These are phyloP conservation scores for Saimiri boliviensis DNA, from an alignment of 2,113 vertebrate species.

Conservation along the genomic window DNA sequence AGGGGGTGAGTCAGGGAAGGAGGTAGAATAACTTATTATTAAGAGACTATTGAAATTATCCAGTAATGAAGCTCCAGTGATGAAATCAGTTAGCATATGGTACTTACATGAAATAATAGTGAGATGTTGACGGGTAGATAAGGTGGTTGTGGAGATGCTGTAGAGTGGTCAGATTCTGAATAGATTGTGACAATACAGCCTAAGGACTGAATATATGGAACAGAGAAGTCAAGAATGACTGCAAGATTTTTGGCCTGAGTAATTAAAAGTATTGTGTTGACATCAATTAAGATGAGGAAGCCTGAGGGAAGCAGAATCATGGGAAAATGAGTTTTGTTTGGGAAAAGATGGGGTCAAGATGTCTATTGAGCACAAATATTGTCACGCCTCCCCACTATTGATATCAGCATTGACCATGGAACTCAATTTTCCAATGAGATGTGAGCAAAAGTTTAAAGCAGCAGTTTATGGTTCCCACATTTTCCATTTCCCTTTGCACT, in stretches of 20 bases:
- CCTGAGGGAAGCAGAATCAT: neutral
- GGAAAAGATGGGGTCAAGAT: neutral
- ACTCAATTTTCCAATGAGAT: neutral
- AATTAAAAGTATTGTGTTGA: neutral
- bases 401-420: neutral
- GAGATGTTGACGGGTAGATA: neutral
- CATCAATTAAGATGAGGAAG: neutral
- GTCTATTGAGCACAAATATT: neutral
- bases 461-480: neutral
- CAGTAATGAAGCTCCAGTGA: neutral
- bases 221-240: neutral
- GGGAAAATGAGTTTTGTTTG: neutral
- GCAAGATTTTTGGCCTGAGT: neutral
- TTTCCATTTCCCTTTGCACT: neutral
- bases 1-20: fast-evolving
- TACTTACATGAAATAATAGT: neutral
- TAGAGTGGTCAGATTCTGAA: neutral
- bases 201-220: neutral
- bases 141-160: neutral
- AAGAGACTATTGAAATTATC: neutral
- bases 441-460: neutral
- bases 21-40: neutral
- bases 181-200: neutral
- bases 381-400: neutral
- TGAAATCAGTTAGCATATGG: too few relatives aligned